A percentile compares a stretch with the other conserved stretches of the same genome.
phyloP scores from a whole-genome alignment of 2,888 invertebrate species.

The Poecilobothrus nobilitatus region DNA sequence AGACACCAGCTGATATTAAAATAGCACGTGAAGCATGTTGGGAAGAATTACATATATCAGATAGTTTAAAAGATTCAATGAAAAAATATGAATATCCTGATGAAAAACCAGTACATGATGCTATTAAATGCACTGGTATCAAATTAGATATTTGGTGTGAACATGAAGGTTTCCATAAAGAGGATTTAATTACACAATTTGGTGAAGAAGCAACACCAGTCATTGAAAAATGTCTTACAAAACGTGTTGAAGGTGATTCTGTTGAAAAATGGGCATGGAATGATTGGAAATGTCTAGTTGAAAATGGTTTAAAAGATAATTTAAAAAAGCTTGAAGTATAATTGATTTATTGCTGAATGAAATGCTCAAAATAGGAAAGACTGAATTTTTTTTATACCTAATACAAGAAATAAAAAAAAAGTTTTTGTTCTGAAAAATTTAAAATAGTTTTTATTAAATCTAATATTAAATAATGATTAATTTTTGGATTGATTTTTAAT shows the following conservation, averaged over 20 bases:
- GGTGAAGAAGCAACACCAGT: neutral
- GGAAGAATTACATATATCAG: conserved; percentile 28
- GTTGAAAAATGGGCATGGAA: neutral
- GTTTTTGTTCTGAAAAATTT: no score
- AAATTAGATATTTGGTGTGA: conserved; percentile 35
- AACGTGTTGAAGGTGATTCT: neutral
- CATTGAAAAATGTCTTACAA: neutral
- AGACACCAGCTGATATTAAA: conserved; percentile 30
- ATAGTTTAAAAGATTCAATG: conserved; percentile 28
- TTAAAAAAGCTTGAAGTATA: neutral
- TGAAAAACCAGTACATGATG: conserved; percentile 33
- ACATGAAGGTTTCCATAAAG: conserved; percentile 34
- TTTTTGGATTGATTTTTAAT: no score
- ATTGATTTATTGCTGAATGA: no score
- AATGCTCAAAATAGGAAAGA: no score
- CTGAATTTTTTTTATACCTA: no score
- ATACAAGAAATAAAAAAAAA: no score
- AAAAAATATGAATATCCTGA: conserved; percentile 32
- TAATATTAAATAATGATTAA: no score
- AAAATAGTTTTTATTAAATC: no score
- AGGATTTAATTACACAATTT: conserved; percentile 39
- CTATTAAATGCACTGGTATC: conserved; percentile 31
- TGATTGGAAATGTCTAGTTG: neutral
- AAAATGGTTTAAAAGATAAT: neutral
- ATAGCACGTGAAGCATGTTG: conserved; percentile 32